Conservation (phyloP, 2,113 vertebrate genomes). For the Hemiprocne comata region DNA sequence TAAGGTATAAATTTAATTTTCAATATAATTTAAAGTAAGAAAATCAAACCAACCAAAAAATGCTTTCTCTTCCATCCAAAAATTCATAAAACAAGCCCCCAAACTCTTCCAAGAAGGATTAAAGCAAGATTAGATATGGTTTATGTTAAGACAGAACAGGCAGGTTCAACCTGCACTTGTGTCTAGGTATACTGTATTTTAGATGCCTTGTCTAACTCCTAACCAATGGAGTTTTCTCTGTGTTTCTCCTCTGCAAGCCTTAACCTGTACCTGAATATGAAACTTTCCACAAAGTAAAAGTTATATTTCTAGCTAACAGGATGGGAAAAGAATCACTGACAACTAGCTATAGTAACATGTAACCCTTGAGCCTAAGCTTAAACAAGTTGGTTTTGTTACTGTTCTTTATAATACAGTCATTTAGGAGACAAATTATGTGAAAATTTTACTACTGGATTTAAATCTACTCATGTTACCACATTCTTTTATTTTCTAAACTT, state of each 20-base stretch:
- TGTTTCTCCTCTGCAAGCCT: not conserved
- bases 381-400: not conserved
- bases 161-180: not conserved
- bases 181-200: not conserved
- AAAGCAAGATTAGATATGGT: not conserved
- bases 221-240: not conserved
- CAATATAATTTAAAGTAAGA: not conserved
- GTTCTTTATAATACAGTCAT: not conserved
- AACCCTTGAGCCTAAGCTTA: not conserved
- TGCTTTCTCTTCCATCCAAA: not conserved
- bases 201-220: not conserved
- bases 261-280: not conserved
- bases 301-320: not conserved
- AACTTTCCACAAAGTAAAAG: not conserved
- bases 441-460: not conserved
- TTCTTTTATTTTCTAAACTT: not conserved
- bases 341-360: not conserved
- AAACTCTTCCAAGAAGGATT: not conserved
- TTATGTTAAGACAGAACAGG: not conserved
- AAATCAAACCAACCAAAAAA: not conserved
- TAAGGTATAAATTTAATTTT: not conserved
- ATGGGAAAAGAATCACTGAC: not conserved
- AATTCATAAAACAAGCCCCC: not conserved
- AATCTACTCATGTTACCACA: not conserved
- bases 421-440: not conserved